phyloP scores from a whole-genome alignment of 35 echinoderm and acorn worm species.

The Ophiothrix spiculata region DNA sequence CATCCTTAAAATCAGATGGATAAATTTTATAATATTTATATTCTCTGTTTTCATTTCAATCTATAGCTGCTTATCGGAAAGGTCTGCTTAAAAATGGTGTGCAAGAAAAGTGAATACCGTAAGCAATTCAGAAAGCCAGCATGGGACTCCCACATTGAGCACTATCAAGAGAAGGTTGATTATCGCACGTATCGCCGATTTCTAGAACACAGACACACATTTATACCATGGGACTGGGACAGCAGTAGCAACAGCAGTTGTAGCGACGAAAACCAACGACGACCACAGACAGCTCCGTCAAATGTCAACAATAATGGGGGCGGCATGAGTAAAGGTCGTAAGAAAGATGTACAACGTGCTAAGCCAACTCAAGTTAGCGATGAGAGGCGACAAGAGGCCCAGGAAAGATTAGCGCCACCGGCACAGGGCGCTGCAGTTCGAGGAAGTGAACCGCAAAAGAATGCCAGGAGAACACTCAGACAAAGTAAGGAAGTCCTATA shows the following conservation, averaged over 20 bases:
- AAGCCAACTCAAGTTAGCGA: slow-evolving; percentile 42
- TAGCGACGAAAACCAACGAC: background rate
- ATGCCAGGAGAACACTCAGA: slow-evolving; percentile 27
- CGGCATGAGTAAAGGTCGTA: background rate
- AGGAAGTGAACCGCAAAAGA: background rate
- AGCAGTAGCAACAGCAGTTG: slow-evolving; percentile 46
- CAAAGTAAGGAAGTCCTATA: too few relatives aligned
- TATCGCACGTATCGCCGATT: slow-evolving; percentile 52
- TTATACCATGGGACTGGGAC: slow-evolving; percentile 81
- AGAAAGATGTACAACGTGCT: background rate
- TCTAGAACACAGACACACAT: slow-evolving; percentile 69
- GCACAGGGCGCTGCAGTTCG: slow-evolving; percentile 14
- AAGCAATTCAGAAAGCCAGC: slow-evolving; percentile 34
- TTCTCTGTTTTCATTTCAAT: too few relatives aligned
- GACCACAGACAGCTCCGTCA: background rate
- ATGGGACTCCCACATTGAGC: slow-evolving; percentile 30
- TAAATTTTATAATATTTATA: too few relatives aligned
- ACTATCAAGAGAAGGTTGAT: slow-evolving; percentile 55
- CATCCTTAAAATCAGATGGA: too few relatives aligned
- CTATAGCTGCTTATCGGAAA: too few relatives aligned
- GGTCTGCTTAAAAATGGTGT: slow-evolving; percentile 56
- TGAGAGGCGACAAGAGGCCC: background rate
- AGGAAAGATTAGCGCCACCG: background rate
- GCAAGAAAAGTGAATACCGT: slow-evolving; percentile 44
- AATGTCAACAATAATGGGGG: slow-evolving; percentile 35